Evolutionary conservation across 2,888 invertebrate genomes (phyloP).

Genomic region (Parochlus steinenii): DNA sequence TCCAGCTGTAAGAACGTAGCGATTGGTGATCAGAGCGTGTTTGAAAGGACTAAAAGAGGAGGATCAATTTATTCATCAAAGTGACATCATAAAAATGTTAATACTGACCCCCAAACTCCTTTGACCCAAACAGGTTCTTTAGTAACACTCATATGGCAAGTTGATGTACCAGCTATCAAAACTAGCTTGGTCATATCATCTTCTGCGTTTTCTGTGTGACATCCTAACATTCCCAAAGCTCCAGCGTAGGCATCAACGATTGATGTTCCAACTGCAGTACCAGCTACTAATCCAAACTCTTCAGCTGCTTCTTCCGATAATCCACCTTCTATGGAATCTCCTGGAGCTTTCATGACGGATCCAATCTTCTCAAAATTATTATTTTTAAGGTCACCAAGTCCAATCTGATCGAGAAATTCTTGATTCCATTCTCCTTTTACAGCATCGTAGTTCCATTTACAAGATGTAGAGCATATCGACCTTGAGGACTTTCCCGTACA

Average conservation of each 20-base stretch:
- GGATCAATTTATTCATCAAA: background rate
- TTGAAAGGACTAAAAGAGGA: constrained; percentile 53
- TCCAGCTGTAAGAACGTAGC: constrained; percentile 85
- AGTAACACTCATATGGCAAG: constrained; percentile 85
- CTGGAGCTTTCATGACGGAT: constrained; percentile 47
- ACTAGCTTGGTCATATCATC: constrained; percentile 8
- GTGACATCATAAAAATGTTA: background rate
- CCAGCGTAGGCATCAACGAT: constrained; percentile 95
- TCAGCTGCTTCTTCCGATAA: constrained; percentile 45
- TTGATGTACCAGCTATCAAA: constrained; percentile 58
- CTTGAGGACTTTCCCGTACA: constrained; percentile 58
- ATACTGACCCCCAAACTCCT: constrained; percentile 68
- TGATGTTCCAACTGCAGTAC: constrained; percentile 71
- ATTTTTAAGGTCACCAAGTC: constrained; percentile 53
- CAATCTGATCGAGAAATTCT: constrained; percentile 53
- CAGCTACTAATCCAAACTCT: constrained; percentile 48
- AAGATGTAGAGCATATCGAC: constrained; percentile 83
- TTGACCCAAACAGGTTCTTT: constrained; percentile 47
- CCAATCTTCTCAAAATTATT: constrained; percentile 56
- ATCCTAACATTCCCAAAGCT: constrained; percentile 70
- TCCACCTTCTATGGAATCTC: constrained; percentile 41
- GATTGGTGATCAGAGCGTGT: constrained; percentile 71
- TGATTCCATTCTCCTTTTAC: constrained; percentile 52
- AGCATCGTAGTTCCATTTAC: constrained; percentile 86
- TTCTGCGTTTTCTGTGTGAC: constrained; percentile 30